Conservation (phyloP, 2,113 vertebrate genomes). For the Zosterops hypoxanthus region DNA sequence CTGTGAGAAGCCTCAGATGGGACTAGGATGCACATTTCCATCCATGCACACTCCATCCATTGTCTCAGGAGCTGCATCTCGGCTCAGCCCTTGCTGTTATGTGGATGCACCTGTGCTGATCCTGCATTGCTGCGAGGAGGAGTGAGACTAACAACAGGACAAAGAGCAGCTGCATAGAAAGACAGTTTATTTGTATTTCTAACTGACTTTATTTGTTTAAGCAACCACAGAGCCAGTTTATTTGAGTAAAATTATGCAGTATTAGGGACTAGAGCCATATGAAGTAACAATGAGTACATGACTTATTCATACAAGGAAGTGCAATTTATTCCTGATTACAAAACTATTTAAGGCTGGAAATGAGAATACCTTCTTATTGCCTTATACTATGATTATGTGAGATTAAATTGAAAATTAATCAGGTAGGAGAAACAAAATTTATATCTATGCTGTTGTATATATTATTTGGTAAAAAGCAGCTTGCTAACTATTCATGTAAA, state of each 20-base stretch:
- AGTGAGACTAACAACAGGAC: neutral
- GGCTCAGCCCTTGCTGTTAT: neutral
- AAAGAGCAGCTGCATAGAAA: neutral
- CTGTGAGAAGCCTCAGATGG: neutral
- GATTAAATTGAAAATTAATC: neutral
- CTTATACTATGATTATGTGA: neutral
- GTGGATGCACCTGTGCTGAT: neutral
- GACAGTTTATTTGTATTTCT: neutral
- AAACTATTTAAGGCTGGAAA: neutral
- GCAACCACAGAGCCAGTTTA: neutral
- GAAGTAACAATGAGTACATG: neutral
- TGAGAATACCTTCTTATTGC: neutral
- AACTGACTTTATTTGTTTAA: neutral
- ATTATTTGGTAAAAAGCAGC: neutral
- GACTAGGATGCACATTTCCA: neutral
- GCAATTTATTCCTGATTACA: neutral
- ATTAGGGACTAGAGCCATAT: neutral
- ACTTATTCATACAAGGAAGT: neutral
- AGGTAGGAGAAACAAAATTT: neutral
- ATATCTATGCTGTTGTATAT: neutral
- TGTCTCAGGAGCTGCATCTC: neutral
- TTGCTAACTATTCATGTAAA: neutral
- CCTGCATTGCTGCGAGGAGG: fast-evolving
- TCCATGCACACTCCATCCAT: neutral
- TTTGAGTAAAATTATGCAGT: neutral